Conservation (phyloP, 2,797 vertebrate species). For the Glyptemys insculpta region DNA sequence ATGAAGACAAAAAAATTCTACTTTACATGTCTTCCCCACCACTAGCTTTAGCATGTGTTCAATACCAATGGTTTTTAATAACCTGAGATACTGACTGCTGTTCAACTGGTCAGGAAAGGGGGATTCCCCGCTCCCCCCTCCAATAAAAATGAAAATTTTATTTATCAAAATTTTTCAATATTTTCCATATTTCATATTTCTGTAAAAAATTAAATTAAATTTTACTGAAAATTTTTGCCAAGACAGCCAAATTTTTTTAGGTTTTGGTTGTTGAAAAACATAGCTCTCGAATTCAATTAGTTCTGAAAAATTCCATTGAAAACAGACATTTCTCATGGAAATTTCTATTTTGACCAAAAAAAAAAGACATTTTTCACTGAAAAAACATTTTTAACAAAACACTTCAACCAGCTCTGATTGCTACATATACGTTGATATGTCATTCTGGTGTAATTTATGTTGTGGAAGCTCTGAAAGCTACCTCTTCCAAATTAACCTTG, state of each 20-base stretch:
- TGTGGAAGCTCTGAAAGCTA: not conserved
- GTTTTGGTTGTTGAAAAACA: not conserved
- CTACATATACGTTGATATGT: not conserved
- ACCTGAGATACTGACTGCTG: not conserved
- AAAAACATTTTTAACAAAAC: not conserved
- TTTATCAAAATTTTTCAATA: not conserved
- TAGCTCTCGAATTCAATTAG: not conserved
- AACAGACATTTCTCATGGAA: slow-evolving; percentile 26
- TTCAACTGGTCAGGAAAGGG: not conserved
- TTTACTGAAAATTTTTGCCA: not conserved
- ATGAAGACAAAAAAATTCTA: not conserved
- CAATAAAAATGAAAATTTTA: not conserved
- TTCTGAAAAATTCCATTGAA: slow-evolving; percentile 28
- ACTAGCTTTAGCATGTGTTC: not conserved
- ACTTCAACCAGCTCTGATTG: not conserved
- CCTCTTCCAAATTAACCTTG: not conserved
- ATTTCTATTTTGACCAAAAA: slow-evolving; percentile 25
- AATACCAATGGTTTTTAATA: not conserved
- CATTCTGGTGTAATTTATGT: not conserved
- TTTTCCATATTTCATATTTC: not conserved
- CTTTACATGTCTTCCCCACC: not conserved
- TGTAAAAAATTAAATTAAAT: not conserved
- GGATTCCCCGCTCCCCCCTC: not conserved
- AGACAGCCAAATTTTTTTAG: not conserved
- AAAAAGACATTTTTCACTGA: not conserved